phyloP scores from a whole-genome alignment of 2,113 vertebrate species.

The Scomber colias region DNA sequence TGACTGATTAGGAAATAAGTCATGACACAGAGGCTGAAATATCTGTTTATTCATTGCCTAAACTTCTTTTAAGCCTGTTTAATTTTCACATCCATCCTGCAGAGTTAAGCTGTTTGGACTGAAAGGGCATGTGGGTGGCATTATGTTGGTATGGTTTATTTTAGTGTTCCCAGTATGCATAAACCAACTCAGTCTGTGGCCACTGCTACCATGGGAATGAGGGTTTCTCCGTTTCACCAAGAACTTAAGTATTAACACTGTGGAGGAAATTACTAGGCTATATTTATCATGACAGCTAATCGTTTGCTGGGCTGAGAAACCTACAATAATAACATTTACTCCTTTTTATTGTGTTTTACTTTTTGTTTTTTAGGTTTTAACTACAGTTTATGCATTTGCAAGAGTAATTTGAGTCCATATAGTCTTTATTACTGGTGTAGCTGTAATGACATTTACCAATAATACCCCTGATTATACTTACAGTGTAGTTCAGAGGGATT shows the following conservation, averaged over 20 bases:
- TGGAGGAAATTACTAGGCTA: not conserved
- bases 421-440: not conserved
- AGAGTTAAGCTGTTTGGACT: slow-evolving; percentile 45
- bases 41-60: slow-evolving; percentile 42
- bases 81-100: slow-evolving; percentile 52
- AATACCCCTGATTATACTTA: no score
- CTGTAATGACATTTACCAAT: not conserved
- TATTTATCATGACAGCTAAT: slow-evolving; percentile 4
- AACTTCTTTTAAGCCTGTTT: slow-evolving; percentile 34
- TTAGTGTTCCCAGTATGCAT: slow-evolving; percentile 38
- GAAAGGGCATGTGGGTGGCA: slow-evolving; percentile 51
- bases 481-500: no score
- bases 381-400: not conserved
- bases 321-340: not conserved
- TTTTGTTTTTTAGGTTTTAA: not conserved
- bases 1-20: slow-evolving; percentile 47
- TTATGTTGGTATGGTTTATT: slow-evolving; percentile 70
- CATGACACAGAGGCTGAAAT: slow-evolving; percentile 15
- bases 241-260: slow-evolving; percentile 15
- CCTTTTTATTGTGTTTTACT: not conserved
- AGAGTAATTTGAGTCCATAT: not conserved
- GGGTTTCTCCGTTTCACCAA: not conserved
- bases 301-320: not conserved
- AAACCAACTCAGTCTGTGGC: slow-evolving; percentile 50
- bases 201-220: slow-evolving; percentile 37